Evolutionary conservation across 2,888 invertebrate species (phyloP).

Genomic region (Folsomia candida): DNA sequence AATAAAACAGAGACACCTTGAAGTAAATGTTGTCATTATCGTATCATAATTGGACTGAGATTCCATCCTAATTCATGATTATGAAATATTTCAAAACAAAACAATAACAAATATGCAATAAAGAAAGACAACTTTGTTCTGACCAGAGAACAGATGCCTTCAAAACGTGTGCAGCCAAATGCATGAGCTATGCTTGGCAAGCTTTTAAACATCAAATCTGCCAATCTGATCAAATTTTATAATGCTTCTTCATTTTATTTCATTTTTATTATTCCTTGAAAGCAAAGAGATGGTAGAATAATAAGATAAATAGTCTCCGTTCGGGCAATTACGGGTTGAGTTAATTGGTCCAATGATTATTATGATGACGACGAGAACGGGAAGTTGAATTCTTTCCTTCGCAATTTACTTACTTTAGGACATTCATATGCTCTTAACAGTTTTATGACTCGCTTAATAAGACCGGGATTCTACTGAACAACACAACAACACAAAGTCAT

Average conservation of each 20-base stretch:
- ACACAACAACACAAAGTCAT: too few relatives aligned
- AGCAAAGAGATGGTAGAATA: too few relatives aligned
- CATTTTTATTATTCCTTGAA: neutral
- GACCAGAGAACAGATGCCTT: too few relatives aligned
- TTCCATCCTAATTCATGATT: neutral
- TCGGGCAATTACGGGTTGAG: neutral
- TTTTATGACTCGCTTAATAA: neutral
- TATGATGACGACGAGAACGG: neutral
- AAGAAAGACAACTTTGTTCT: too few relatives aligned
- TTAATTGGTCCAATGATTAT: neutral
- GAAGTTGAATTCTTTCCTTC: neutral
- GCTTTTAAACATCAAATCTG: too few relatives aligned
- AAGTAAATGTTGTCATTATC: neutral
- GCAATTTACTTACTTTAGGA: neutral
- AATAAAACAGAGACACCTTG: neutral
- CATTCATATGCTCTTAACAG: neutral
- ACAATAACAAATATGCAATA: neutral
- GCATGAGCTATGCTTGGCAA: too few relatives aligned
- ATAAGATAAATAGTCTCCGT: neutral
- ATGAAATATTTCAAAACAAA: neutral
- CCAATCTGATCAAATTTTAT: too few relatives aligned
- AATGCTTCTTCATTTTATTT: neutral
- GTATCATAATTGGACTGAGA: neutral
- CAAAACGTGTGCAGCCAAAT: too few relatives aligned
- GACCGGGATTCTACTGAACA: too few relatives aligned